phyloP scores from a whole-genome alignment of 2,888 invertebrate genomes.

The Frankliniella intonsa region DNA sequence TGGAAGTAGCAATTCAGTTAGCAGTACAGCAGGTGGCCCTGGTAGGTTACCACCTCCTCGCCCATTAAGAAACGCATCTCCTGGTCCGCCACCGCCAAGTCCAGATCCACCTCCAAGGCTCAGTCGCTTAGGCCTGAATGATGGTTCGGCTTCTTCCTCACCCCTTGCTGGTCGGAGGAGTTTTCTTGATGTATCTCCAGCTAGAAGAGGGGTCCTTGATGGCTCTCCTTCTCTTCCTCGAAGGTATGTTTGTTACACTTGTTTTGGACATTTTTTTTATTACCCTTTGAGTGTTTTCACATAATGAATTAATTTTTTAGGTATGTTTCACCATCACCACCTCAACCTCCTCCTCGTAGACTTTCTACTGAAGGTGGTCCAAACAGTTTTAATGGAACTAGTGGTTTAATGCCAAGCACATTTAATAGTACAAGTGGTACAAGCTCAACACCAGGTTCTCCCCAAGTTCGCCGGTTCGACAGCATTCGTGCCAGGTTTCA shows the following conservation, averaged over 20 bases:
- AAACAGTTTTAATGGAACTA: not conserved
- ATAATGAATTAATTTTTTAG: conserved; percentile 41
- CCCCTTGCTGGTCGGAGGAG: conserved; percentile 52
- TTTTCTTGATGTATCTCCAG: conserved; percentile 51
- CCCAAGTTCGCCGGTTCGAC: conserved; percentile 50
- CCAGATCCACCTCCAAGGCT: conserved; percentile 58
- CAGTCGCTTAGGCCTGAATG: conserved; percentile 41
- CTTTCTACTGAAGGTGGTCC: conserved; percentile 46
- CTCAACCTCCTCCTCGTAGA: conserved; percentile 58
- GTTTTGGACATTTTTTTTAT: not conserved
- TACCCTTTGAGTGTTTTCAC: not conserved
- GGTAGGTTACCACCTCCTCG: conserved; percentile 44
- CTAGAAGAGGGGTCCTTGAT: conserved; percentile 36
- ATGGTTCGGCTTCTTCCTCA: conserved; percentile 47
- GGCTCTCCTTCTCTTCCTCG: conserved; percentile 54
- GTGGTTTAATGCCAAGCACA: not conserved
- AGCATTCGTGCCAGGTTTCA: conserved; percentile 54
- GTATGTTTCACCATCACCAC: conserved; percentile 58
- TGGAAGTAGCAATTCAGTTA: conserved; percentile 39
- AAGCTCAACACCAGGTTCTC: conserved; percentile 63
- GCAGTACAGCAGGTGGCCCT: conserved; percentile 34
- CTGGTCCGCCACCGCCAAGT: conserved; percentile 44
- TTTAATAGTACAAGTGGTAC: conserved; percentile 49
- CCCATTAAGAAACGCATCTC: conserved; percentile 39
- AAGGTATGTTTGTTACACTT: conserved; percentile 46